Conservation (phyloP, 2,888 invertebrate genomes). For the Troglohyphantes excavatus region DNA sequence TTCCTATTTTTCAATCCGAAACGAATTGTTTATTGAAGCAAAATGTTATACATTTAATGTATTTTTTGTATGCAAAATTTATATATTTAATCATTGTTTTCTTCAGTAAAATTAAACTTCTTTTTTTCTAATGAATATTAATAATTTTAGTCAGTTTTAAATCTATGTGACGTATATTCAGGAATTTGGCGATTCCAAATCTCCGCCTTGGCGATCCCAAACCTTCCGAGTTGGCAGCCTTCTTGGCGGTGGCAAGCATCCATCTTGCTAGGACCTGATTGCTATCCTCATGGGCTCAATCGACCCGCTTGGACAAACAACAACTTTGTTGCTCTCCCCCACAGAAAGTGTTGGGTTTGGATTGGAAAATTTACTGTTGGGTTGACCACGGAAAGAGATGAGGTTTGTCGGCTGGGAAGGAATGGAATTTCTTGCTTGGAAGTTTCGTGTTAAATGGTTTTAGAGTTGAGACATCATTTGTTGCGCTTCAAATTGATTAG, state of each 20-base stretch:
- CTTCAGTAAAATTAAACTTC: too few relatives aligned
- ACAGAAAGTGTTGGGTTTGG: slow-evolving; percentile 13
- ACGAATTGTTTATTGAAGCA: too few relatives aligned
- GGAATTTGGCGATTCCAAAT: too few relatives aligned
- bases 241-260: slow-evolving; percentile 17
- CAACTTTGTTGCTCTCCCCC: slow-evolving; percentile 49
- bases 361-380: slow-evolving; percentile 40
- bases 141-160: too few relatives aligned
- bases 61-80: too few relatives aligned
- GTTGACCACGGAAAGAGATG: not conserved
- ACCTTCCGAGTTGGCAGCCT: too few relatives aligned
- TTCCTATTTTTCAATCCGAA: too few relatives aligned
- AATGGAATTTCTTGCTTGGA: not conserved
- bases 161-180: too few relatives aligned
- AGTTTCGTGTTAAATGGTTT: not conserved
- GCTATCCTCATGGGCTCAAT: slow-evolving; percentile 68
- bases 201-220: too few relatives aligned
- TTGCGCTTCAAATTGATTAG: slow-evolving; percentile 1
- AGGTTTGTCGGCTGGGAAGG: not conserved
- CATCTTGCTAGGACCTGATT: slow-evolving; percentile 64
- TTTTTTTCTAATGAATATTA: too few relatives aligned
- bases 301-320: slow-evolving; percentile 64
- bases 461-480: not conserved
- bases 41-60: too few relatives aligned
- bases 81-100: too few relatives aligned